phyloP scores from a whole-genome alignment of 2,888 invertebrate species.

The Alentia gelatinosa region DNA sequence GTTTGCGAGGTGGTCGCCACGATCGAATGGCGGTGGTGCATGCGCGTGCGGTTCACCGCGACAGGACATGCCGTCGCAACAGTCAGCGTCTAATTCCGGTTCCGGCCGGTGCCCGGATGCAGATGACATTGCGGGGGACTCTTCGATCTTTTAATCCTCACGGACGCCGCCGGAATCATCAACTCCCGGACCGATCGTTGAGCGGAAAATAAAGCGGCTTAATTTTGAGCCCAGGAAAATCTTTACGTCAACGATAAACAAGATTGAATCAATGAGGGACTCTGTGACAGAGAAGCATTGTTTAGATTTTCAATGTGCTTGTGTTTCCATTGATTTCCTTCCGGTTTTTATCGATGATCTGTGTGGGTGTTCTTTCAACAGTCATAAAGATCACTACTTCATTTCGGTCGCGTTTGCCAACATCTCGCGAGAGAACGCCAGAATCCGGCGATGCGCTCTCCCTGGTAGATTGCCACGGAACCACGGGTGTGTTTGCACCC shows the following conservation, averaged over 20 bases:
- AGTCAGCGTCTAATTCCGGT: neutral
- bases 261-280: neutral
- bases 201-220: neutral
- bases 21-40: neutral
- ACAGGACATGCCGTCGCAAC: constrained; percentile 39
- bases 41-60: neutral
- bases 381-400: neutral
- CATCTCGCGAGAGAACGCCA: neutral
- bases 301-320: neutral
- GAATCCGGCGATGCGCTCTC: no score
- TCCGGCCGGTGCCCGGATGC: neutral
- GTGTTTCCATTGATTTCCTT: neutral
- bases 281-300: neutral
- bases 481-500: neutral
- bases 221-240: neutral
- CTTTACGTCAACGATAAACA: neutral
- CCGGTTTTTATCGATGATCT: neutral
- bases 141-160: neutral
- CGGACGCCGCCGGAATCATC: neutral
- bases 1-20: neutral
- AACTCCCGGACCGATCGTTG: neutral
- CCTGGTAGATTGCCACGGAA: no score
- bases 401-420: neutral
- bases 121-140: neutral
- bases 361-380: neutral